Base-by-base conservation (phyloP, 2,888 invertebrate species). In the Netelia fuscicornis region DNA sequence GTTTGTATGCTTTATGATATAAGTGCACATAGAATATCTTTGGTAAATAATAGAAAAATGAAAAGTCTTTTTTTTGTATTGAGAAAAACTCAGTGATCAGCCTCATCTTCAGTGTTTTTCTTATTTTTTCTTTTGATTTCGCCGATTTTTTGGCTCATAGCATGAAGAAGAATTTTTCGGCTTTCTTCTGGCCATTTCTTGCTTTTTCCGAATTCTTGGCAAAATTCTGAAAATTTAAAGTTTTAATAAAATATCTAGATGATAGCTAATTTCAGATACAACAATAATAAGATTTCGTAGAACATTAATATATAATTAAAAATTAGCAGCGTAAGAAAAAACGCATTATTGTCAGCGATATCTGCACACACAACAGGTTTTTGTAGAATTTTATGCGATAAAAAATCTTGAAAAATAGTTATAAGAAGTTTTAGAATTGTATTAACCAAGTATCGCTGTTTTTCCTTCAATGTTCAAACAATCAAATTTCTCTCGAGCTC, bases 211-310 rank as follows among this genome's bases (percentile, higher is more conserved):
- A 54, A 71, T 60, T 72, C 72, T 42, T 72, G 42, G 72, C 72
- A 42, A 42, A 72, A 72, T 44, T 72, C 72, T 72, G 72, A 72
- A 72, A 72, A 72, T 60, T 72, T 17, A 71, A 71, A 60, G 60
- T 44, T 44, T 60, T 72, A 60, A 60, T 72, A 72, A 17, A 72
- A 56, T 56, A 71, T 42, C 70, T 62, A 23, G 62, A 25, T 62
- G 13, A 30, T 68, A 56, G 70, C 54, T 30, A 54, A 71, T 56
- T 71, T 56, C 56, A 71, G 37, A 71, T 71, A 56, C 56, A 71
- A 71, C 30, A 70, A 30, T 71, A 72, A 60, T 42, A 8, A 72
- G 37, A 72, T 72, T 72, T 20, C 20, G 20, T 20, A 20, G 20
- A 20, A 20, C 20, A 20, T 20, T 20, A 20, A 20, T 20, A 20